Percentiles rank a stretch among this genome's conserved stretches.
These are phyloP conservation scores for Deilephila elpenor DNA, from an alignment of 2,888 invertebrate species.

Conservation along the genomic window DNA sequence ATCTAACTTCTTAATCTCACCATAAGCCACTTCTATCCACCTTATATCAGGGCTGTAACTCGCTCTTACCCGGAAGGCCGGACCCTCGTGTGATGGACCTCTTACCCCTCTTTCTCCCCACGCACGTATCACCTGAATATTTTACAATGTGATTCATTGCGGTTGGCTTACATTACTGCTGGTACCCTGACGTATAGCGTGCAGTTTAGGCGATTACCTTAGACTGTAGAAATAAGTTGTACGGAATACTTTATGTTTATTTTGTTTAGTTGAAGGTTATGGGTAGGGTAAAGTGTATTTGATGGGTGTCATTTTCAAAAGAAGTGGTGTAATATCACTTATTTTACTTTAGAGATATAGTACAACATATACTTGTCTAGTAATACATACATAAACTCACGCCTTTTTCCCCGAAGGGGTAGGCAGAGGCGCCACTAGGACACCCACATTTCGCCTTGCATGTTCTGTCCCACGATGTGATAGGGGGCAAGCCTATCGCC, in stretches of 20 bases:
- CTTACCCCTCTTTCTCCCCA: background rate
- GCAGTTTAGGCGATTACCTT: background rate
- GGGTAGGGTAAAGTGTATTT: background rate
- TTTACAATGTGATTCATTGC: slow-evolving; percentile 24
- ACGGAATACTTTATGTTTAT: background rate
- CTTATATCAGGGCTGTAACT: slow-evolving; percentile 8
- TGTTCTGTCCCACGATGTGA: too few species aligned
- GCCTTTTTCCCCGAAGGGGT: too few species aligned
- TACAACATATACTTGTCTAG: too few species aligned
- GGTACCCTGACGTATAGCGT: background rate
- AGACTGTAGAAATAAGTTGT: slow-evolving; percentile 12
- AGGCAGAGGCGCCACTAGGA: too few species aligned
- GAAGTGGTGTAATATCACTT: too few species aligned
- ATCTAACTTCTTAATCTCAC: too few species aligned
- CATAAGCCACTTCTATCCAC: background rate
- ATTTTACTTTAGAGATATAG: too few species aligned
- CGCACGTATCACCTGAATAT: slow-evolving; percentile 25
- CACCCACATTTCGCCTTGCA: too few species aligned
- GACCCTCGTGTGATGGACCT: slow-evolving; percentile 29
- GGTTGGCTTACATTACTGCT: background rate
- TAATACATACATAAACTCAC: too few species aligned
- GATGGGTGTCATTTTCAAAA: too few species aligned
- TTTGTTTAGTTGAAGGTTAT: background rate
- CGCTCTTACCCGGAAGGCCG: slow-evolving; percentile 28
- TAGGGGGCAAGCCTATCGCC: too few species aligned